Evolutionary conservation across 2,797 vertebrate genomes (phyloP).

Genomic region (Cacajao melanocephalus): DNA sequence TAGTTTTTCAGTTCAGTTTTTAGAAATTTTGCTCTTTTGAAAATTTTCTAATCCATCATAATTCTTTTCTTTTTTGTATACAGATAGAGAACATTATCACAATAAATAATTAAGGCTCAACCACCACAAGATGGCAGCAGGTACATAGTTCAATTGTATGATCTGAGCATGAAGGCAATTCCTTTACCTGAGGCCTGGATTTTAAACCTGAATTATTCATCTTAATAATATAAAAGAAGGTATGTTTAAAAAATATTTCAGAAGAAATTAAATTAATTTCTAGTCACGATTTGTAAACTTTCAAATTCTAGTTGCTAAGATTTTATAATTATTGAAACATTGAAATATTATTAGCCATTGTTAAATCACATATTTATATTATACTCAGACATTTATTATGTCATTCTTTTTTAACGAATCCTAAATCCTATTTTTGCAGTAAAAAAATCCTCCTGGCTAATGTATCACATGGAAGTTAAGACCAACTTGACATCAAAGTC

Average conservation of each 20-base stretch:
- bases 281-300: neutral
- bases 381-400: neutral
- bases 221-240: neutral
- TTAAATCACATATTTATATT: constrained; percentile 17
- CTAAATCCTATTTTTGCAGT: neutral
- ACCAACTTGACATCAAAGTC: neutral
- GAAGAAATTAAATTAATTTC: neutral
- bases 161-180: neutral
- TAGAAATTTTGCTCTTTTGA: neutral
- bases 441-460: neutral
- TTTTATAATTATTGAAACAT: neutral
- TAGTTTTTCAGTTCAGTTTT: neutral
- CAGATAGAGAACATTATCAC: neutral
- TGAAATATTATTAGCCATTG: neutral
- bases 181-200: neutral
- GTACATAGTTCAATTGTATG: neutral
- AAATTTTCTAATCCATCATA: neutral
- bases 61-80: neutral
- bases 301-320: neutral
- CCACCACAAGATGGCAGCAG: constrained; percentile 75
- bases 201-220: constrained; percentile 11
- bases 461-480: neutral
- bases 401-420: neutral
- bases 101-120: constrained; percentile 21
- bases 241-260: neutral